These are phyloP conservation scores for Sula dactylatra DNA, from an alignment of 2,113 vertebrate species.

Conservation along the genomic window DNA sequence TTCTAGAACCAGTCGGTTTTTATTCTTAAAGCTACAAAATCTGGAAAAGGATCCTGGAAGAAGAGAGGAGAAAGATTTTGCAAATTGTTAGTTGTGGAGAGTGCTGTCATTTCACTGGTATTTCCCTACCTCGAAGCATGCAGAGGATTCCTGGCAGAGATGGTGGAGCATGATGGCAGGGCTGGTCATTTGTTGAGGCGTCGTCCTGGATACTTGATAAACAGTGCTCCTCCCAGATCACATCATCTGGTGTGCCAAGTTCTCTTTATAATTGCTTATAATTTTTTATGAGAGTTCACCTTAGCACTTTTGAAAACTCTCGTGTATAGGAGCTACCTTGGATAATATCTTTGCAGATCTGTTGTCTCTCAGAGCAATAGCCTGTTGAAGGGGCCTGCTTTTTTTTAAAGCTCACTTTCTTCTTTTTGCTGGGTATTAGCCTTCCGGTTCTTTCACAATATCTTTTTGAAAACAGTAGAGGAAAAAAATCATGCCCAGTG, in stretches of 20 bases:
- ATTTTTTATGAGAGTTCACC: background rate
- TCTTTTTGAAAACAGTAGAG: background rate
- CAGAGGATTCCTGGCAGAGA: background rate
- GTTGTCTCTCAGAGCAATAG: background rate
- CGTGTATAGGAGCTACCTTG: background rate
- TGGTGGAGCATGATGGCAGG: background rate
- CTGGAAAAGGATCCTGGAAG: slow-evolving; percentile 8
- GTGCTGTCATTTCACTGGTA: background rate
- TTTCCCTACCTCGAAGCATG: background rate
- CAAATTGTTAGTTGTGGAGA: background rate
- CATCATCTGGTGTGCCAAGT: background rate
- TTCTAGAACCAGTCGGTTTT: background rate
- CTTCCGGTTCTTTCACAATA: background rate
- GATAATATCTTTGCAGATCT: background rate
- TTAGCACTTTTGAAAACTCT: background rate
- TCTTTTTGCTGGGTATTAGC: background rate
- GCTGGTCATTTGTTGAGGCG: background rate
- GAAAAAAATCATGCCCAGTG: background rate
- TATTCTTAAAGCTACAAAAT: background rate
- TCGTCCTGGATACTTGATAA: background rate
- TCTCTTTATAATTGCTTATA: background rate
- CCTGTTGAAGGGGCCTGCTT: background rate
- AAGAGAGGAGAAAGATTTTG: slow-evolving; percentile 20
- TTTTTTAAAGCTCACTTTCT: background rate
- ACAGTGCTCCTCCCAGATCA: background rate